Base-by-base conservation (phyloP, 1,140 invertebrate genomes). In the Anadara kagoshimensis region DNA sequence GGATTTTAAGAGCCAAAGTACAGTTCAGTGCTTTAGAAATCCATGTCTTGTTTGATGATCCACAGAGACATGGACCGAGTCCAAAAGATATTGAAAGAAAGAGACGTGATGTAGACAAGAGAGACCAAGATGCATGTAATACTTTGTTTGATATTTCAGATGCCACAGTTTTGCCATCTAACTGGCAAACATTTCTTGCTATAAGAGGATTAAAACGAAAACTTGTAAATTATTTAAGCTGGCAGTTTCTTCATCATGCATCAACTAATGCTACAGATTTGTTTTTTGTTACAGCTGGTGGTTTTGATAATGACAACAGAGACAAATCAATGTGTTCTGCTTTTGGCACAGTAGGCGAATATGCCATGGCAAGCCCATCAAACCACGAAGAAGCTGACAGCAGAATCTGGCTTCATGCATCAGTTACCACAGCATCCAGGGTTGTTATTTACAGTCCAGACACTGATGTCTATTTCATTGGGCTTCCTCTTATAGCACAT, bases 391-490 rank as follows among this genome's bases (percentile, higher is more conserved):
- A 61, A n/a, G 59, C 14, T 24, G 59, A 62, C 41, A 62, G 11
- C 5, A 61, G 58, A 14, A 44, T 62, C 12, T 61, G 58, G 58
- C 58, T 61, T 20, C 58, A 61, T 61, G 58, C 58, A n/a, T 22
- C 44, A n/a, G 44, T 36, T 7, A 43, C 41, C 1, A 43, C 58
- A 5, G 44, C 59, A 22, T 43, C 44, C n/a, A n/a, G 47, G 20
- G 58, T 61, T 44, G 20, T 61, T n/a, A 61, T 61, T n/a, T 61
- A 44, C n/a, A 43, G 41, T 44, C 59, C 59, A 24, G 59, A 62
- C 20, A 62, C 59, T 14, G 59, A 62, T 62, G 44, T 62, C n/a
- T 62, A 24, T 62, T 45, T 62, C 12, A 62, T 62, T 12, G 59
- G 59, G 2, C 5, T 62, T 11, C 59, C 59, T n/a, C 0, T 62